Evolutionary conservation across 1,140 invertebrate species (phyloP).

Genomic region (Drosophila micromelanica): DNA sequence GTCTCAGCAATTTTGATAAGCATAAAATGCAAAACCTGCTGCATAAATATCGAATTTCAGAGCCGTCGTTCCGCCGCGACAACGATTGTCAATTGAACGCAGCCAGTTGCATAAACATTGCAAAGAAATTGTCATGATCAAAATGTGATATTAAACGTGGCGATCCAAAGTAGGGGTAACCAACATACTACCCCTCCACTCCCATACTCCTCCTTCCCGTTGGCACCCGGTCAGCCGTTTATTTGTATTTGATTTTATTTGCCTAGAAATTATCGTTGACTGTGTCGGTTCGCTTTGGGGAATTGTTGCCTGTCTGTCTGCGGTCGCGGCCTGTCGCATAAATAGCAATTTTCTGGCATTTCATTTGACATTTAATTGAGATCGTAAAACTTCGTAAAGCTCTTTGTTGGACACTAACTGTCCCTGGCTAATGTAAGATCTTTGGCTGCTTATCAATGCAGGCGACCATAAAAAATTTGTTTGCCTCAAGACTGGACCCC

Average conservation of each 20-base stretch:
- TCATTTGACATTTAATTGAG: constrained; percentile 83
- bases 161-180: constrained; percentile 39
- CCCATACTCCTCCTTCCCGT: neutral
- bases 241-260: constrained; percentile 81
- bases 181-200: neutral
- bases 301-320: constrained; percentile 31
- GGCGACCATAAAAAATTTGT: constrained; percentile 63
- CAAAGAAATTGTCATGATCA: constrained; percentile 82
- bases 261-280: constrained; percentile 69
- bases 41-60: constrained; percentile 82
- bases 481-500: constrained; percentile 40
- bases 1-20: constrained; percentile 78
- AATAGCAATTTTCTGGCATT: constrained; percentile 83
- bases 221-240: neutral
- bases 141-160: constrained; percentile 81
- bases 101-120: constrained; percentile 81
- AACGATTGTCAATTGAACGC: constrained; percentile 78
- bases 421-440: constrained; percentile 71
- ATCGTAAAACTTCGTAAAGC: constrained; percentile 83
- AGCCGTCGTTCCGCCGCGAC: constrained; percentile 59
- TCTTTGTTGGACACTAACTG: constrained; percentile 71
- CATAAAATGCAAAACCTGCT: constrained; percentile 82
- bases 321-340: constrained; percentile 64
- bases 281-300: constrained; percentile 38
- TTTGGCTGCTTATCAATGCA: constrained; percentile 70